Evolutionary conservation across 2,888 invertebrate species (phyloP).

Genomic region (Zele albiditarsus): DNA sequence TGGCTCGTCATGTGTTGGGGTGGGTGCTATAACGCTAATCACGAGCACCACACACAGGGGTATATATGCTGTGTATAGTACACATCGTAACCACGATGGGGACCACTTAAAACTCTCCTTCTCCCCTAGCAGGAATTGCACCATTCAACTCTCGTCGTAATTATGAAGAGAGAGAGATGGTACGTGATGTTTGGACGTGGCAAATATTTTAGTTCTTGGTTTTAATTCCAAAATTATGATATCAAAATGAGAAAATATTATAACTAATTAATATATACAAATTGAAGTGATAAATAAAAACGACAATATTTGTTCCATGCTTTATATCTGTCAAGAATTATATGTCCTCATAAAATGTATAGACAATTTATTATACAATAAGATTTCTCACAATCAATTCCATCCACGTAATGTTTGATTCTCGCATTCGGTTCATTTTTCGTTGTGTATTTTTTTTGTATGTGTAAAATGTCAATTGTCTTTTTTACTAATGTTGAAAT

Average conservation of each 20-base stretch:
- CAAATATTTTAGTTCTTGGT: neutral
- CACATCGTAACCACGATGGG: conserved; percentile 23
- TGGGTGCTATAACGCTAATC: conserved; percentile 30
- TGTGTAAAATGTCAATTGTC: no score
- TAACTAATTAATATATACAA: neutral
- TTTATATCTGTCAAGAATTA: no score
- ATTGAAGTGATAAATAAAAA: neutral
- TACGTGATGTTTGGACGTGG: neutral
- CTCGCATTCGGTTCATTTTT: no score
- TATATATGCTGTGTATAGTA: neutral
- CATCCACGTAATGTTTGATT: no score
- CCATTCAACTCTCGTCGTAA: conserved; percentile 7
- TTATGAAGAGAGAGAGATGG: conserved; percentile 5
- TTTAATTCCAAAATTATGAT: neutral
- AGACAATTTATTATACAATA: no score
- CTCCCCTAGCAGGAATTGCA: conserved; percentile 1
- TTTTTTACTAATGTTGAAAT: no score
- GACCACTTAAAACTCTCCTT: conserved; percentile 9
- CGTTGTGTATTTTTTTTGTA: no score
- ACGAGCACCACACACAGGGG: conserved; percentile 24
- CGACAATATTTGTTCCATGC: no score
- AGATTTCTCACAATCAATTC: no score
- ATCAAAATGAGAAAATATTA: neutral
- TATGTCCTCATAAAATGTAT: no score
- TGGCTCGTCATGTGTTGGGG: conserved; percentile 32